phyloP scores from a whole-genome alignment of 2,888 invertebrate genomes.

The Nipponacmea schrenckii region DNA sequence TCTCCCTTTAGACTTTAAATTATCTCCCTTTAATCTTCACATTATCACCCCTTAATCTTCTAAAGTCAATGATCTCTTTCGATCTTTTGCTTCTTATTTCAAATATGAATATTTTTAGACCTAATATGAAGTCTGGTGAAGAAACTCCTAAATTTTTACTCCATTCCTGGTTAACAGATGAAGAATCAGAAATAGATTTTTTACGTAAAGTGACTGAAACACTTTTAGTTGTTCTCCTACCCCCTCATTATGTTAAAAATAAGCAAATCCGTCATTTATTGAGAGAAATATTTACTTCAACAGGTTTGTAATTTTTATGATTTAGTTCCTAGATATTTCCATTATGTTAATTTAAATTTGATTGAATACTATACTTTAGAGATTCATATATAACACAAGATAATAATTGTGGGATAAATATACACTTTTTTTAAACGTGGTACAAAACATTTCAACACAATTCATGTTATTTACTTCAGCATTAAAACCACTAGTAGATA shows the following conservation, averaged over 20 bases:
- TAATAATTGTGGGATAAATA: no score
- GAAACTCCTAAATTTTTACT: conserved; percentile 47
- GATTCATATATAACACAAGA: no score
- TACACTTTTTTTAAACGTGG: no score
- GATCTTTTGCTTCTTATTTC: no score
- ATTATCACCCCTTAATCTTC: no score
- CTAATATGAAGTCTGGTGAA: conserved; percentile 12
- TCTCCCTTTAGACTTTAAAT: no score
- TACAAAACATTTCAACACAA: no score
- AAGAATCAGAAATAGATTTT: conserved; percentile 82
- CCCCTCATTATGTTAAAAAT: conserved; percentile 81
- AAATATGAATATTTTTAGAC: not conserved
- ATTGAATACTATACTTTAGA: no score
- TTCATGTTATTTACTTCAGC: conserved; percentile 70
- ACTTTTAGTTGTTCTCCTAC: conserved; percentile 83
- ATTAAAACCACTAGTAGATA: conserved; percentile 83
- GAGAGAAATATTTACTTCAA: conserved; percentile 84
- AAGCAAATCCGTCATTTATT: conserved; percentile 80
- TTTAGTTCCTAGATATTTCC: not conserved
- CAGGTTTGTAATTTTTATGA: conserved; percentile 74
- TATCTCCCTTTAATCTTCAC: no score
- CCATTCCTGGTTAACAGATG: conserved; percentile 77
- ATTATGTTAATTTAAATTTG: not conserved
- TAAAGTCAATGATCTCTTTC: no score
- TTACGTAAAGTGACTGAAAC: conserved; percentile 85